These are phyloP conservation scores for Trichomalopsis sarcophagae DNA, from an alignment of 1,140 invertebrate genomes.

Conservation along the genomic window DNA sequence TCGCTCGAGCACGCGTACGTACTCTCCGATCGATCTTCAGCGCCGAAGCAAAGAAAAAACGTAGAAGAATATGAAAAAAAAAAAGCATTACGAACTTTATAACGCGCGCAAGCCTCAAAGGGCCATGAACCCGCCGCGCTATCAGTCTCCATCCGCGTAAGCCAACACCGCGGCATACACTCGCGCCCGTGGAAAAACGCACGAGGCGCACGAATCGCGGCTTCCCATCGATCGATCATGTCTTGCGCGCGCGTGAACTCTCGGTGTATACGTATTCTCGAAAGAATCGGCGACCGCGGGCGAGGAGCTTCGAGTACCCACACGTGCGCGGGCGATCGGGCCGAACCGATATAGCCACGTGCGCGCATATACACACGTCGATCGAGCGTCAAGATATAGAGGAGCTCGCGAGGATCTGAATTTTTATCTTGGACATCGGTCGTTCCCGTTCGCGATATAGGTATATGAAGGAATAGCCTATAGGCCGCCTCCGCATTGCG, in stretches of 20 bases:
- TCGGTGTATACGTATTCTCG: too few relatives aligned
- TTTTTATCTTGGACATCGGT: constrained; percentile 11
- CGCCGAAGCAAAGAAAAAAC: background rate
- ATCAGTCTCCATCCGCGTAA: background rate
- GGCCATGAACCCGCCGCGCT: background rate
- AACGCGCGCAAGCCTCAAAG: background rate
- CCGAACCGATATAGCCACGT: too few relatives aligned
- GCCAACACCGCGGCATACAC: background rate
- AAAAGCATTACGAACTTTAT: background rate
- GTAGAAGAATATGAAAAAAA: background rate
- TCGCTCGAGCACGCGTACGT: background rate
- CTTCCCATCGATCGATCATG: background rate
- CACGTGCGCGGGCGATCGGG: background rate
- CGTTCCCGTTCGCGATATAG: background rate
- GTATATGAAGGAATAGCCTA: background rate
- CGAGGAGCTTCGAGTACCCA: background rate
- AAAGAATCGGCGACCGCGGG: background rate
- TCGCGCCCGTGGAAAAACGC: background rate
- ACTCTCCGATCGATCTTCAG: background rate
- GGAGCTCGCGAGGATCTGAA: background rate
- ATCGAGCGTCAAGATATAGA: constrained; percentile 37
- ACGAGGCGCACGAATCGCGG: too few relatives aligned
- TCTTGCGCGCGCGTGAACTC: too few relatives aligned
- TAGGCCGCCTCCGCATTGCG: background rate
- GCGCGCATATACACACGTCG: background rate